These are phyloP conservation scores for Osmerus eperlanus DNA, from an alignment of 2,113 vertebrate species.

Conservation along the genomic window DNA sequence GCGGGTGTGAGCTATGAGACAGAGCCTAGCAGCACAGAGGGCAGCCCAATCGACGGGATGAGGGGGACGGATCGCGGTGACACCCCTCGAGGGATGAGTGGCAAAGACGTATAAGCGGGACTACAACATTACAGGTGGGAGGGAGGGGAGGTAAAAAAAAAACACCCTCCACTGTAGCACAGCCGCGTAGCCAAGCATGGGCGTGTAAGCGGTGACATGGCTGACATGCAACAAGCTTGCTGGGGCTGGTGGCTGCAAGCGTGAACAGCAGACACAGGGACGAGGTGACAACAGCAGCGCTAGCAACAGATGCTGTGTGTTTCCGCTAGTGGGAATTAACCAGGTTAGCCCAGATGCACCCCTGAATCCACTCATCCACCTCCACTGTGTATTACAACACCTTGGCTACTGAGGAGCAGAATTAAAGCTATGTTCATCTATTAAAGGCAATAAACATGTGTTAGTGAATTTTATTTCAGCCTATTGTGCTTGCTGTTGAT, in stretches of 20 bases:
- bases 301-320: constrained; percentile 16
- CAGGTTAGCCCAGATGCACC: not conserved
- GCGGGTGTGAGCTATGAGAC: not conserved
- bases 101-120: constrained; percentile 4
- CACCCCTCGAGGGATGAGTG: constrained; percentile 13
- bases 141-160: constrained; percentile 9
- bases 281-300: constrained; percentile 9
- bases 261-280: constrained; percentile 6
- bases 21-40: not conserved
- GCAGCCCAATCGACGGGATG: too few species aligned
- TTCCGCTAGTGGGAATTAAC: constrained; percentile 1
- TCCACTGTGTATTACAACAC: not conserved
- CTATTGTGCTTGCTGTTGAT: not conserved
- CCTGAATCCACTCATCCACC: not conserved
- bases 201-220: not conserved
- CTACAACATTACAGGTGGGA: constrained; percentile 26
- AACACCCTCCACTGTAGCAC: constrained; percentile 3
- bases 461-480: not conserved
- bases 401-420: not conserved
- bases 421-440: not conserved
- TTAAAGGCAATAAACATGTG: not conserved
- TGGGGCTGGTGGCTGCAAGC: not conserved
- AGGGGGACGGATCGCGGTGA: not conserved
- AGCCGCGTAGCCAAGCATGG: constrained; percentile 8
- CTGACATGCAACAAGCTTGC: constrained; percentile 8